phyloP scores from a whole-genome alignment of 1,140 invertebrate species.

The Drosophila rufa region DNA sequence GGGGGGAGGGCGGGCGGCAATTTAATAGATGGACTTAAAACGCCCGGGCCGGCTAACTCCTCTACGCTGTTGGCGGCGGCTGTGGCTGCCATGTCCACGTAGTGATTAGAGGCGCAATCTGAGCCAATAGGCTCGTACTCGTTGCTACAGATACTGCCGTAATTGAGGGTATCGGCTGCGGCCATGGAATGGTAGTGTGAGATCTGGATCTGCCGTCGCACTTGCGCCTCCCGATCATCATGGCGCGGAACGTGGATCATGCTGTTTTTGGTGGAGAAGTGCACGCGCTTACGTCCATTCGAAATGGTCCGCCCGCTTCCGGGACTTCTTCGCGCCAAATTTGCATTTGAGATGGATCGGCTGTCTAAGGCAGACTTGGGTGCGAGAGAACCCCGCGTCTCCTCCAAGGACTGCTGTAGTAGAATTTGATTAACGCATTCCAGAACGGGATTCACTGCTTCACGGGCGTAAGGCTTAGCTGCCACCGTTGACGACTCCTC shows the following conservation, averaged over 20 bases:
- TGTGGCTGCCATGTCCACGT: slow-evolving; percentile 85
- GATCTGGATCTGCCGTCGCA: slow-evolving; percentile 28
- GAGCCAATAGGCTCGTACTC: slow-evolving; percentile 86
- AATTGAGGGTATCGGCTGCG: slow-evolving; percentile 55
- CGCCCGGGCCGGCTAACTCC: too few relatives aligned
- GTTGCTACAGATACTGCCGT: slow-evolving; percentile 86
- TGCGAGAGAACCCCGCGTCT: slow-evolving; percentile 45
- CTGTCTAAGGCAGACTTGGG: slow-evolving; percentile 39
- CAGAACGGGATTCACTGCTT: slow-evolving; percentile 88
- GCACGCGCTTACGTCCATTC: slow-evolving; percentile 77
- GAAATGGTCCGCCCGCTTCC: slow-evolving; percentile 57
- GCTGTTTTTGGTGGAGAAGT: slow-evolving; percentile 84
- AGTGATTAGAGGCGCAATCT: slow-evolving; percentile 81
- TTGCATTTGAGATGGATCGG: slow-evolving; percentile 16
- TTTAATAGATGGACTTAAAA: slow-evolving; percentile 36
- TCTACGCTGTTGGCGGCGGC: slow-evolving; percentile 2
- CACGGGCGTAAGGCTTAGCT: slow-evolving; percentile 81
- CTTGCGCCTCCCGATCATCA: slow-evolving; percentile 57
- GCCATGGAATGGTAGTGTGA: slow-evolving; percentile 58
- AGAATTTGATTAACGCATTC: slow-evolving; percentile 88
- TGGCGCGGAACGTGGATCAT: slow-evolving; percentile 80
- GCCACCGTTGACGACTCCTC: slow-evolving; percentile 86
- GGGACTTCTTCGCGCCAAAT: too few relatives aligned
- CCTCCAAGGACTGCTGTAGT: slow-evolving; percentile 83
- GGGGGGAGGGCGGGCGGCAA: slow-evolving; percentile 87